Evolutionary conservation across 2,888 invertebrate genomes (phyloP).

Genomic region (Apotomis turbidana): DNA sequence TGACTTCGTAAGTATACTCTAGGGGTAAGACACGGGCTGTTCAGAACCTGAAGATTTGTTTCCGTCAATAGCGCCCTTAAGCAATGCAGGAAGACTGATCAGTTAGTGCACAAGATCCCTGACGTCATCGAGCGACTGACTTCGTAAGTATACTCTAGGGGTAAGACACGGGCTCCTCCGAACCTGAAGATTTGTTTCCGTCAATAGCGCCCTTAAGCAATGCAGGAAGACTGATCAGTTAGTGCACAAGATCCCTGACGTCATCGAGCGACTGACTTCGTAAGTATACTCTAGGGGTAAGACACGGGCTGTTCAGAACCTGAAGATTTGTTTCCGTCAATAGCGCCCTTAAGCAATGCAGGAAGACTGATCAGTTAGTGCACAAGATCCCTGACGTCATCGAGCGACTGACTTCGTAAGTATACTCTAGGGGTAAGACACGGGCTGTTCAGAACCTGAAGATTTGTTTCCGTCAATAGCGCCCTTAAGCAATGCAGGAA

Average conservation of each 20-base stretch:
- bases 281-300: slow-evolving; percentile 67
- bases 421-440: slow-evolving; percentile 62
- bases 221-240: slow-evolving; percentile 90
- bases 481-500: slow-evolving; percentile 90
- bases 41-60: slow-evolving; percentile 87
- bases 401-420: slow-evolving; percentile 84
- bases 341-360: slow-evolving; percentile 89
- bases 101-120: slow-evolving; percentile 91
- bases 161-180: no score
- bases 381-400: slow-evolving; percentile 91
- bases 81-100: slow-evolving; percentile 90
- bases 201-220: slow-evolving; percentile 92
- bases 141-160: slow-evolving; percentile 64
- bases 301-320: no score
- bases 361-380: slow-evolving; percentile 91
- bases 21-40: no score
- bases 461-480: slow-evolving; percentile 90
- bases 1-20: slow-evolving; percentile 73
- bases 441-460: slow-evolving; percentile 86
- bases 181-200: slow-evolving; percentile 87
- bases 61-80: slow-evolving; percentile 90
- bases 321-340: slow-evolving; percentile 90
- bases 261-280: slow-evolving; percentile 87
- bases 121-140: slow-evolving; percentile 88
- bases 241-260: slow-evolving; percentile 90